phyloP scores from a whole-genome alignment of 2,888 invertebrate genomes.

The Orchesella flavescens region DNA sequence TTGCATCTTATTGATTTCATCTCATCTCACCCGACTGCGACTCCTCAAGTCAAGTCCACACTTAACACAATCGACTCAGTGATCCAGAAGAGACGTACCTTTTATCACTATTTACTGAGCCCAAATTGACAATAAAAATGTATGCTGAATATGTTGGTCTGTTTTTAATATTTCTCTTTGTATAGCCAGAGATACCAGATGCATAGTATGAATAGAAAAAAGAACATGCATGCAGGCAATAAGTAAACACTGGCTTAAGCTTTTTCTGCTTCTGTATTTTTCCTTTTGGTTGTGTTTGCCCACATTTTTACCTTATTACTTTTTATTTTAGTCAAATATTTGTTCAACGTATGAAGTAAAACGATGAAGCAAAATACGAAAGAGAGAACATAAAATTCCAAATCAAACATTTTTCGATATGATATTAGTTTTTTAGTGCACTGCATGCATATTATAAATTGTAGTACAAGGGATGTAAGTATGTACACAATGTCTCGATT shows the following conservation, averaged over 20 bases:
- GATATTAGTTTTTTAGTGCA: not conserved
- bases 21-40: no score
- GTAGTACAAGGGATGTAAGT: slow-evolving; percentile 18
- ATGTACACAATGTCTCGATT: slow-evolving; percentile 15
- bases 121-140: no score
- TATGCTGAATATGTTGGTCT: no score
- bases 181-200: not conserved
- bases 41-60: no score
- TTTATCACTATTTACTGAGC: no score
- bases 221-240: no score
- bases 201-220: not conserved
- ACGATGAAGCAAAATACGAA: not conserved
- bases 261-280: slow-evolving; percentile 7
- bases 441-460: not conserved
- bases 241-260: no score
- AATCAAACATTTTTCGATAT: slow-evolving; percentile 55
- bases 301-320: slow-evolving; percentile 42
- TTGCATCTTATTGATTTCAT: no score
- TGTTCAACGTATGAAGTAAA: slow-evolving; percentile 37
- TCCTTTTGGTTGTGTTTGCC: slow-evolving; percentile 5
- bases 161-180: no score
- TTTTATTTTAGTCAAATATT: slow-evolving; percentile 51
- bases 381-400: slow-evolving; percentile 27
- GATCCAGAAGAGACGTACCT: no score
- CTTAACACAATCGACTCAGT: no score